Percentiles rank a stretch among this genome's conserved stretches.
These are phyloP conservation scores for Sceloporus undulatus DNA, from an alignment of 2,113 vertebrate genomes.

Conservation along the genomic window DNA sequence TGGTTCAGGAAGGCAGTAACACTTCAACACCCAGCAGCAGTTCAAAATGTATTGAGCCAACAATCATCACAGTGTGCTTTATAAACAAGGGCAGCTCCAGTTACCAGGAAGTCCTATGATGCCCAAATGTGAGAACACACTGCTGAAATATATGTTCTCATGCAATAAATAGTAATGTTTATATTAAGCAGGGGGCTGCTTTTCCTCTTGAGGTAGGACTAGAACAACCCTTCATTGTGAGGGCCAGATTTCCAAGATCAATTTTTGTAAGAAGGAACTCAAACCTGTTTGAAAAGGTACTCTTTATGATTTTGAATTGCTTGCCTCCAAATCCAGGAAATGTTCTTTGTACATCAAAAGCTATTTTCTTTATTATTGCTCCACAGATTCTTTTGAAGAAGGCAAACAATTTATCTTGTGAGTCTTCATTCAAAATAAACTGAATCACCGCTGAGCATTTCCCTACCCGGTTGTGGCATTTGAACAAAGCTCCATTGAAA, in stretches of 20 bases:
- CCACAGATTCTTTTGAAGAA: neutral
- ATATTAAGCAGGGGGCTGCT: neutral
- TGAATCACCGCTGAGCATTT: too few species aligned
- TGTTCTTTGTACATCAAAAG: too few species aligned
- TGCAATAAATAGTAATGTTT: neutral
- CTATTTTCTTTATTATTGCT: too few species aligned
- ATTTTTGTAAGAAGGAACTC: neutral
- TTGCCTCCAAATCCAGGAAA: neutral
- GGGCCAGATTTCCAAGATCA: neutral
- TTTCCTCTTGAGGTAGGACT: neutral
- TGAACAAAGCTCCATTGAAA: neutral
- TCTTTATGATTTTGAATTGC: neutral
- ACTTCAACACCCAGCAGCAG: neutral
- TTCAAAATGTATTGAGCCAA: neutral
- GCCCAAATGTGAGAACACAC: neutral
- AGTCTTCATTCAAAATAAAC: too few species aligned
- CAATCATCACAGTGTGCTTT: neutral
- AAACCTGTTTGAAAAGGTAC: neutral
- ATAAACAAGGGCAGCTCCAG: neutral
- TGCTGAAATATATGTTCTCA: neutral
- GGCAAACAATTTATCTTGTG: neutral
- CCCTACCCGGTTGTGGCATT: neutral
- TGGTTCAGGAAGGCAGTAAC: neutral
- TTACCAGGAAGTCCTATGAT: conserved; percentile 4
- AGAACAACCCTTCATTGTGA: conserved; percentile 2